Evolutionary conservation across 35 echinoderm and acorn worm species (phyloP).

Genomic region (Anneissia japonica): DNA sequence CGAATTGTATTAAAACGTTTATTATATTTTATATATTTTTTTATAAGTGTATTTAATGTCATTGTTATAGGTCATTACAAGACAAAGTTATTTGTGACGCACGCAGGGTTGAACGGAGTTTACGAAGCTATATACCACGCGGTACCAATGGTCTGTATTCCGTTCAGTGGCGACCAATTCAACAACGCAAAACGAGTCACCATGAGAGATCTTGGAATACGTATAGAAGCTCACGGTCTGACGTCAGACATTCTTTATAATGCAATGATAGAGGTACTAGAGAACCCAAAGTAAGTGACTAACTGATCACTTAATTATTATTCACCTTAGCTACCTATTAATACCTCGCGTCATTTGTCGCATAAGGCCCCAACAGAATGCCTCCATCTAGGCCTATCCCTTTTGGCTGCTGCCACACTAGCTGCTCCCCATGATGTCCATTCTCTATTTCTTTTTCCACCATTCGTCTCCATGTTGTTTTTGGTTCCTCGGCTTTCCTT

Average conservation of each 20-base stretch:
- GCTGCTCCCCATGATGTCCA: too few species aligned
- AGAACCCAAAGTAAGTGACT: neutral
- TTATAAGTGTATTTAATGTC: neutral
- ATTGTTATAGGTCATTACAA: slow-evolving; percentile 16
- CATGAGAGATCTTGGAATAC: neutral
- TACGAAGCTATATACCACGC: slow-evolving; percentile 25
- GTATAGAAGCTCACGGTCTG: neutral
- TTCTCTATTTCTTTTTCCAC: too few species aligned
- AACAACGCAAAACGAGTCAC: slow-evolving; percentile 30
- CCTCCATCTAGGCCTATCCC: too few species aligned
- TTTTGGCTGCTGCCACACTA: too few species aligned
- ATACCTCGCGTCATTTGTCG: too few species aligned
- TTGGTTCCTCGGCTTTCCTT: too few species aligned
- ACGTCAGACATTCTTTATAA: neutral
- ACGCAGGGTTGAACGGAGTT: slow-evolving; percentile 41
- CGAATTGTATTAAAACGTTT: neutral
- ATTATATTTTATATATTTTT: neutral
- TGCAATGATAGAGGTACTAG: neutral
- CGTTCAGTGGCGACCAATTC: slow-evolving; percentile 37
- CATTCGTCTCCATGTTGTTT: too few species aligned
- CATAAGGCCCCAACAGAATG: too few species aligned
- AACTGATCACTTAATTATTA: too few species aligned
- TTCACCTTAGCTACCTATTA: too few species aligned
- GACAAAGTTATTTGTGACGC: slow-evolving; percentile 35
- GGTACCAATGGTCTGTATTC: slow-evolving; percentile 45